phyloP scores from a whole-genome alignment of 30 jellyfish, hydroid and myxozoan genomes.

The Cassiopea xamachana region DNA sequence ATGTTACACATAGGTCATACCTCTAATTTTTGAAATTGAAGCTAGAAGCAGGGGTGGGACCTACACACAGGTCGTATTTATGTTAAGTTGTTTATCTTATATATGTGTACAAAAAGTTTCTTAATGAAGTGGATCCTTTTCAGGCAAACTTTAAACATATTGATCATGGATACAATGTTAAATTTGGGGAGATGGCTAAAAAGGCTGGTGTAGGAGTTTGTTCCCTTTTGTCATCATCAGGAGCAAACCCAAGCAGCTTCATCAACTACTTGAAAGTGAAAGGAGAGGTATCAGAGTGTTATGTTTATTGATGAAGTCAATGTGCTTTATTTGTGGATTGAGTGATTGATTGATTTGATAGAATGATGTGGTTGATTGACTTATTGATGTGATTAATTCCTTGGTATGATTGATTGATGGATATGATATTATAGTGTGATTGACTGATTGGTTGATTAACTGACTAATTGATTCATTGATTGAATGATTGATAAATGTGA shows the following conservation, averaged over 20 bases:
- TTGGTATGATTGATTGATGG: too few species aligned
- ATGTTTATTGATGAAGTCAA: neutral
- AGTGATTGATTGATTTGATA: neutral
- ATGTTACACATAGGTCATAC: too few species aligned
- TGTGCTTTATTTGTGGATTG: neutral
- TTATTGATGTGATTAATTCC: neutral
- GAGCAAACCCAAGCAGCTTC: constrained; percentile 89
- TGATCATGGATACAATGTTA: constrained; percentile 85
- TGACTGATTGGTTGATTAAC: too few species aligned
- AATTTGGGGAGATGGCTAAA: constrained; percentile 86
- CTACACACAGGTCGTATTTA: too few species aligned
- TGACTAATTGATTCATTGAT: too few species aligned
- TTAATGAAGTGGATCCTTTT: neutral
- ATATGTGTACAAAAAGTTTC: neutral
- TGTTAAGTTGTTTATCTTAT: too few species aligned
- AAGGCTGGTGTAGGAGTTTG: constrained; percentile 67
- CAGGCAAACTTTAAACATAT: constrained; percentile 85
- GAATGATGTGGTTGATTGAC: neutral
- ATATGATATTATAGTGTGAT: too few species aligned
- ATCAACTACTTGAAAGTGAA: constrained; percentile 73
- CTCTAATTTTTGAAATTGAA: too few species aligned
- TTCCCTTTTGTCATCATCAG: constrained; percentile 86
- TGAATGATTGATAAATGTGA: too few species aligned
- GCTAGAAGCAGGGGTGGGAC: too few species aligned
- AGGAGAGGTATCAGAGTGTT: constrained; percentile 77